These are phyloP conservation scores for Excalfactoria chinensis DNA, from an alignment of 2,113 vertebrate species.

Conservation along the genomic window DNA sequence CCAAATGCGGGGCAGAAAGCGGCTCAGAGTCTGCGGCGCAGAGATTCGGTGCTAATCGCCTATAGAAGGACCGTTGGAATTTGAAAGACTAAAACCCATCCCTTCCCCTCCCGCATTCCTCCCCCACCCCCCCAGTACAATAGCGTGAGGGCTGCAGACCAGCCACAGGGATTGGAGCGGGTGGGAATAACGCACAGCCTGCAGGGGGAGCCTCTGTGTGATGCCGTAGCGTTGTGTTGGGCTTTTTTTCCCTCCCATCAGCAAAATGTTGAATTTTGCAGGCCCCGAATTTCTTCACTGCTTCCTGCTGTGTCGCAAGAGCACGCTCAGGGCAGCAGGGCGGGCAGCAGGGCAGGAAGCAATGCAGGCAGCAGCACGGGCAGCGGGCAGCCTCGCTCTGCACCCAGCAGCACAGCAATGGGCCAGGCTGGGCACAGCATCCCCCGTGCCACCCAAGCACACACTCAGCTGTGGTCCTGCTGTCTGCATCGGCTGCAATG, in stretches of 20 bases:
- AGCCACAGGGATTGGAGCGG: neutral
- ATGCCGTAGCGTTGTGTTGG: neutral
- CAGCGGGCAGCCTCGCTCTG: neutral
- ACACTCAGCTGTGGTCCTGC: neutral
- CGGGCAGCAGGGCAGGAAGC: neutral
- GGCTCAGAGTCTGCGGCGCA: neutral
- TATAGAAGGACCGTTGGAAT: neutral
- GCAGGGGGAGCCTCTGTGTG: neutral
- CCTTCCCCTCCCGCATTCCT: neutral
- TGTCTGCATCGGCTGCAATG: neutral
- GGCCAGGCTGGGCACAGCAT: neutral
- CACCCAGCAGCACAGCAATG: neutral
- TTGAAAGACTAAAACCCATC: neutral
- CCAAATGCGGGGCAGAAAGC: neutral
- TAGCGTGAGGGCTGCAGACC: fast-evolving
- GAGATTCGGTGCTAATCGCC: neutral
- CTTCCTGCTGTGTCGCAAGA: neutral
- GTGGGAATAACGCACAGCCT: neutral
- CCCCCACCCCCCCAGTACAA: neutral
- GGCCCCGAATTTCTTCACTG: fast-evolving
- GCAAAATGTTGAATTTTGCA: neutral
- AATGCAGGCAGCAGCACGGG: neutral
- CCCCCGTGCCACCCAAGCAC: neutral
- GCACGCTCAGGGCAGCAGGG: neutral
- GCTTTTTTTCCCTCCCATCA: neutral